phyloP scores from a whole-genome alignment of 2,113 vertebrate genomes.

The Chitala chitala region DNA sequence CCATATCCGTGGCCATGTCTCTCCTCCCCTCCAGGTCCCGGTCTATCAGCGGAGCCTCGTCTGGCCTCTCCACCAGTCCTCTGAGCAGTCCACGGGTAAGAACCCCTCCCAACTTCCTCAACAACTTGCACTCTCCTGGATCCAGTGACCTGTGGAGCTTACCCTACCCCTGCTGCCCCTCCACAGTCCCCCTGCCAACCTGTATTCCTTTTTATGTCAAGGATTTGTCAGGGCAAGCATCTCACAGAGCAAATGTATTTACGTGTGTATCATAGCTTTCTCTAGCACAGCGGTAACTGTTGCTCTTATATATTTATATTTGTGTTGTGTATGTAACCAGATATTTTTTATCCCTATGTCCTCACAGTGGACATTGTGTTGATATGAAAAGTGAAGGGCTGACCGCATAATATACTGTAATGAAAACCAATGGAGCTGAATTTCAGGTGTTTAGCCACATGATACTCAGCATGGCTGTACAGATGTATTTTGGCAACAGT shows the following conservation, averaged over 20 bases:
- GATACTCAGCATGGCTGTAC: too few relatives aligned
- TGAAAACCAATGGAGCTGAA: too few relatives aligned
- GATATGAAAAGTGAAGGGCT: too few relatives aligned
- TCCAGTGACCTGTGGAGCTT: neutral
- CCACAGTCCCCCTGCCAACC: too few relatives aligned
- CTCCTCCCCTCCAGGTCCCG: conserved; percentile 77
- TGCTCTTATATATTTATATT: too few relatives aligned
- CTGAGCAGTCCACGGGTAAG: conserved; percentile 98
- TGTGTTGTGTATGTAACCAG: too few relatives aligned
- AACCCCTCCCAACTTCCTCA: conserved; percentile 37
- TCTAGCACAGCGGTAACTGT: neutral
- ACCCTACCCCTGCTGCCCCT: neutral
- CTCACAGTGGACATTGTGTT: neutral
- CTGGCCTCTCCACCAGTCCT: conserved; percentile 91
- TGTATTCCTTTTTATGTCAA: conserved; percentile 24
- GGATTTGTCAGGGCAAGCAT: too few relatives aligned
- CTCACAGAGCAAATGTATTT: too few relatives aligned
- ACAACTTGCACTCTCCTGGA: neutral
- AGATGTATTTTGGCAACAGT: too few relatives aligned
- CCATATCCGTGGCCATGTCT: conserved; percentile 28
- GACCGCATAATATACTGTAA: too few relatives aligned
- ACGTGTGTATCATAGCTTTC: too few relatives aligned
- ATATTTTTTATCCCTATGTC: neutral
- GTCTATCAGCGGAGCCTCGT: conserved; percentile 95
- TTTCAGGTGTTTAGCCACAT: too few relatives aligned